Percentiles rank a stretch among this genome's conserved stretches.
Evolutionary conservation across 1,140 invertebrate genomes (phyloP).

Genomic region (Megalopta genalis): DNA sequence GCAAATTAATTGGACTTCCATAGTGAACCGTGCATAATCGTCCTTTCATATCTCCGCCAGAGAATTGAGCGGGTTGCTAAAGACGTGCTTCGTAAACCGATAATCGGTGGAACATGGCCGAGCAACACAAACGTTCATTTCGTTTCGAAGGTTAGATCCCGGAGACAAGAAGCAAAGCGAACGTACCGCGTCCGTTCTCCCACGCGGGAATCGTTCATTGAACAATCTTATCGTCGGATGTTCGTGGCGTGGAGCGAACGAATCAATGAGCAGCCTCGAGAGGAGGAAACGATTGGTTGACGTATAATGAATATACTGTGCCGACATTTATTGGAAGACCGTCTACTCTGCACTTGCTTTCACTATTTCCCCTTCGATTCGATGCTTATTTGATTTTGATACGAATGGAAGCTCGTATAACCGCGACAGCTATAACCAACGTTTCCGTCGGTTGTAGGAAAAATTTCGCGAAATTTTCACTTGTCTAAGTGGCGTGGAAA

Average conservation of each 20-base stretch:
- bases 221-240: conserved; percentile 31
- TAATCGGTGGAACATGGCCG: not conserved
- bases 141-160: not conserved
- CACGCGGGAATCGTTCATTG: conserved; percentile 12
- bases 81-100: not conserved
- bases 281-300: not conserved
- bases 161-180: not conserved
- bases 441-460: too few relatives aligned
- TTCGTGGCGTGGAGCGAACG: conserved; percentile 23
- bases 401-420: not conserved
- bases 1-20: not conserved
- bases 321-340: conserved; percentile 29
- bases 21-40: not conserved
- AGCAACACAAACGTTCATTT: not conserved
- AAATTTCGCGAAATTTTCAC: too few relatives aligned
- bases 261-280: conserved; percentile 44
- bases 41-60: not conserved
- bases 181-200: not conserved
- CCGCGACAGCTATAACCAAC: too few relatives aligned
- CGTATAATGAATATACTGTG: conserved; percentile 50
- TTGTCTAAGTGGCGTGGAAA: too few relatives aligned
- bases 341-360: conserved; percentile 16
- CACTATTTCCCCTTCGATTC: not conserved
- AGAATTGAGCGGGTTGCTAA: not conserved
- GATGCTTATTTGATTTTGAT: not conserved